Evolutionary conservation across 2,797 vertebrate genomes (phyloP), one percentile per base, ranked within the genome.

Genomic region (Muscicapa comitata): DNA sequence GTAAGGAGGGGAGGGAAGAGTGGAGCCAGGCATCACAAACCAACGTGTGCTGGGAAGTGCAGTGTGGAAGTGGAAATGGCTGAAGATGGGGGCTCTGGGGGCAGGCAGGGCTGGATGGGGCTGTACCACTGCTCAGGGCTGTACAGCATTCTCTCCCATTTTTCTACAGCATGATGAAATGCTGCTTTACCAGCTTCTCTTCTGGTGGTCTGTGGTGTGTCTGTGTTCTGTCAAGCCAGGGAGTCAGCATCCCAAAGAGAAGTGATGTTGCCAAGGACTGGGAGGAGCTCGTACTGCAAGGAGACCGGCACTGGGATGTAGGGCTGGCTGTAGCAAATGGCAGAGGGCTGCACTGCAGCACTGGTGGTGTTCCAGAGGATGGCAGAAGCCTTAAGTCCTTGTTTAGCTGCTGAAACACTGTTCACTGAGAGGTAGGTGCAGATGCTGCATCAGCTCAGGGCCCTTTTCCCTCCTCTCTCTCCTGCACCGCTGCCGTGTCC

Each of bases 141-240:
- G 54, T 70, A 43, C 71, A 65, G 31, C 17, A 72, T 86, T 53
- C 67, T 91, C 81, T 70, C 55, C 40, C 8, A 17, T 71, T 90
- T 90, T 82, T 76, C 54, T 71, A 63, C 61, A 66, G 37, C 0
- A 0, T 2, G 13, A 66, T 76, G 68, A 90, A 90, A 70, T 2
- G 21, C 38, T 66, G 40, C 42, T 75, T 90, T 55, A 37, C 57
- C 4, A 6, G 31, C 28, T 43, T 78, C 72, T 24, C 21, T 78
- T 86, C 59, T 50, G 51, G 14, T 55, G 77, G 37, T 75, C 83
- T 82, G 45, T 4, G 2, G 65, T 2, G 0, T 12, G 29, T 61
- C 92, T 94, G 72, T 57, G 17, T 72, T 90, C 66, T 63, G 51
- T 94, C 92, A 91, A 71, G 29, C 47, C 3, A 3, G 12, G 31